Evolutionary conservation across 1,140 invertebrate species (phyloP), one percentile per base, ranked within the genome.

Genomic region (Mercenaria mercenaria): DNA sequence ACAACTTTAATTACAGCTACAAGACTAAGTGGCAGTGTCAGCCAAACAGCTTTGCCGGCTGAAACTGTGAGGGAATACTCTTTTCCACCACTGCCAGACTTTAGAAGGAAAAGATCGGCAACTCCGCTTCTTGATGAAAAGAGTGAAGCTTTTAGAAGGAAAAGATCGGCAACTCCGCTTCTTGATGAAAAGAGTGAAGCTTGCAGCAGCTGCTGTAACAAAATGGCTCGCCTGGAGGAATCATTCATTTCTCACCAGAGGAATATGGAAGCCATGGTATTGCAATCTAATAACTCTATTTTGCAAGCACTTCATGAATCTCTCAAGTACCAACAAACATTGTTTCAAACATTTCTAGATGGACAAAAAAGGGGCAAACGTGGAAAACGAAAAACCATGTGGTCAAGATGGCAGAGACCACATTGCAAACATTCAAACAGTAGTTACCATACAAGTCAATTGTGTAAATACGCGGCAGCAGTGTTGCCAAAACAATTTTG

Each of bases 21-120:
- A 8, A 43, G 26, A 18, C 26, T 77, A 18, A 29, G 10, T 43
- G 26, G 10, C 13, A 29, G 18, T 43, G 26, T 77, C 41, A 77
- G n/a, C 37, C 34, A 77, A 29, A 20, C 74, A 6, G 11, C 32
- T 2, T 47, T 41, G 15, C 41, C 37, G 8, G 15, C 74, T 13
- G 41, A 43, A 39, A 41, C n/a, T n/a, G 8, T 43, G 41, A 37
- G 20, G 23, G 29, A 39, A 47, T 47, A 47, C 43, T 47, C 43
- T 47, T 18, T 74, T 74, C 74, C 74, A 18, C 15, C 74, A 29
- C 74, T 37, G 11, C 74, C 74, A 77, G 41, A 77, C 41, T 77
- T 77, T 15, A 18, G 74, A 23, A 77, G 37, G 29, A 72, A 43
- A 32, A 37, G 41, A 15, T 29, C 34, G 18, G 26, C 8, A 20